Percentiles rank a stretch among this genome's conserved stretches.
These are phyloP conservation scores for Stenolophus ochropezus DNA, from an alignment of 2,888 invertebrate species.

Conservation along the genomic window DNA sequence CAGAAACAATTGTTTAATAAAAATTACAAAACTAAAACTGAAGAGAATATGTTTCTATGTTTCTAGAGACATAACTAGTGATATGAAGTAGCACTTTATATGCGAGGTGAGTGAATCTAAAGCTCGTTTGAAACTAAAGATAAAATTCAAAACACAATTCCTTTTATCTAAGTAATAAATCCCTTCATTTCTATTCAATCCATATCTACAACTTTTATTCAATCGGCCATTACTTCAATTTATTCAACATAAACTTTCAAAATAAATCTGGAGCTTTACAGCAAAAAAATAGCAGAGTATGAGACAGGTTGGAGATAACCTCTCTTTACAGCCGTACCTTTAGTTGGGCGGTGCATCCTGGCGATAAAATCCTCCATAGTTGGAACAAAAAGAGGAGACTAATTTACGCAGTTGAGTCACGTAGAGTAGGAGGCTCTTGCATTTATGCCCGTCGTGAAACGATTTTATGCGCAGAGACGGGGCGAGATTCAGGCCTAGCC, in stretches of 20 bases:
- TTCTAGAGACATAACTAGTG: background rate
- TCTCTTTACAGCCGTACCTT: constrained; percentile 51
- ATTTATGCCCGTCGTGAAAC: constrained; percentile 62
- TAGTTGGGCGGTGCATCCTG: constrained; percentile 23
- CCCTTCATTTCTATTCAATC: constrained; percentile 35
- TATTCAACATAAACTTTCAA: constrained; percentile 48
- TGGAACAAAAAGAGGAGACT: constrained; percentile 50
- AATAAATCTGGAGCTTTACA: constrained; percentile 39
- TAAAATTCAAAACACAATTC: constrained; percentile 32
- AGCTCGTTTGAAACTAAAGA: background rate
- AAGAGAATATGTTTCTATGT: background rate
- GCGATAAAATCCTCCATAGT: constrained; percentile 51
- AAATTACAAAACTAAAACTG: background rate
- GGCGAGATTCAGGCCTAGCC: constrained; percentile 13
- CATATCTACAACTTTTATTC: constrained; percentile 39
- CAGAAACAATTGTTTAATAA: no score
- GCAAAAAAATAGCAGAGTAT: constrained; percentile 28
- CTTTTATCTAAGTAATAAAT: constrained; percentile 39
- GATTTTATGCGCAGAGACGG: constrained; percentile 61
- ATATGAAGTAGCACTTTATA: background rate
- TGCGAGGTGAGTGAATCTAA: background rate
- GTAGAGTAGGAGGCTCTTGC: constrained; percentile 56
- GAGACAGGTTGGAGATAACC: constrained; percentile 29
- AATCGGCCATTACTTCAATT: constrained; percentile 41
- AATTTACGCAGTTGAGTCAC: constrained; percentile 54